Base-by-base conservation (phyloP, 2,797 vertebrate species). In the Thalassophryne amazonica region DNA sequence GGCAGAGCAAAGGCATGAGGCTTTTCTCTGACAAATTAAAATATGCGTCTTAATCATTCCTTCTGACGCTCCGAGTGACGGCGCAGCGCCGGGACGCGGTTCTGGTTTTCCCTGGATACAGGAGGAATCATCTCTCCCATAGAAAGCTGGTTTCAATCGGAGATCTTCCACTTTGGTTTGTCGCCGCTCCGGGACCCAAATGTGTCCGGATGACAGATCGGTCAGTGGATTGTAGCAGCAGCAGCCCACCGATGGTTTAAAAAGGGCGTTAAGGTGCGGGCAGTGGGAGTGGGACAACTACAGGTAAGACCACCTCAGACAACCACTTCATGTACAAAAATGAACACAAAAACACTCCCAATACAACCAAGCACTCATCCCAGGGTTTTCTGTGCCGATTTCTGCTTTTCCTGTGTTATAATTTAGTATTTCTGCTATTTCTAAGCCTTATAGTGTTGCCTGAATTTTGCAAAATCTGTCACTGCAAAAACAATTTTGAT, bases 211-310 rank as follows among this genome's bases (percentile, higher is more conserved):
- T 7, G 49, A 28, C 50, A 61, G 39, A 47, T 31, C 12, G 68
- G 6, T 21, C 54, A 24, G 48, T 82, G 90, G 91, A 90, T 81
- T 89, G 88, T 87, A 87, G 84, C 78, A 81, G 89, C 63, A 60
- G 92, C 91, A 55, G 75, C 65, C 54, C 49, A 65, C 72, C 88
- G 20, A 78, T 90, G 86, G 91, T 86, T 89, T 50, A 94, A 75
- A 90, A 80, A 85, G 86, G 85, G 66, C 87, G 71, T 84, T 73
- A 67, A 88, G 85, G 88, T 75, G 83, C 86, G 86, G 86, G 81
- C 83, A 40, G n/a, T n/a, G 87, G 86, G 84, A 91, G 88, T 83
- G 77, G 85, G 86, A 88, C 87, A 86, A 84, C 45, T 58, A 66
- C 82, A 86, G 84, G 86, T 87, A 84, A 68, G 80, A 70, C 15